Base-by-base conservation (phyloP, 1,140 invertebrate species). In the Samia ricini region DNA sequence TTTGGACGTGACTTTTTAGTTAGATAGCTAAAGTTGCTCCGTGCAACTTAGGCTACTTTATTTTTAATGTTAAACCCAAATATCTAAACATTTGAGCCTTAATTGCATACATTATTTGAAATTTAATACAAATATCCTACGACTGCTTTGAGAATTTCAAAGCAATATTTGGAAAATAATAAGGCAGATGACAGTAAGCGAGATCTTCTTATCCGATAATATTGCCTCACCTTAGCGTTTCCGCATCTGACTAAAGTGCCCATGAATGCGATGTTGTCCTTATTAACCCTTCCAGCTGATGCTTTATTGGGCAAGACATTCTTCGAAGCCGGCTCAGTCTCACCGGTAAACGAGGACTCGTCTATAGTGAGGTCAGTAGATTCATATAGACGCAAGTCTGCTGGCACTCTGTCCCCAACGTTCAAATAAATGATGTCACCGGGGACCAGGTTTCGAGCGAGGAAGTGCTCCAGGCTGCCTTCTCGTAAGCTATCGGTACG, bases 281-380 rank as follows among this genome's bases (percentile, higher is more conserved):
- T 96, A 36, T 95, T 92, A 0, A 91, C 88, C 23, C 90, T 83
- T 0, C 89, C 87, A 36, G 89, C 91, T 0, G 91, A 77, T 2
- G 94, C 93, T 76, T 94, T 94, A 49, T 95, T 91, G 1, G 94
- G 93, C 24, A 92, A 79, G 24, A 91, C 88, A 22, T 88, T 81
- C 64, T 97, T 97, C 18, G 91, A 85, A 0, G 94, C 94, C 22
- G 96, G 96, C 81, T 97, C 96, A 0, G 96, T 97, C 91, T 99
- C 98, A 6, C 99, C 99, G 0, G 99, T 99, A 85, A 99, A 99
- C 79, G 98, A 99, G 60, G 98, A 99, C 88, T 99, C 99, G 90
- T 99, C 99, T 36, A 99, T 96, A 2, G 95, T 94, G 54, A 99
- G 92, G 91, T 99, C 98, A 23, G 95, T 94, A 0, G 95, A 93